Conservation (phyloP, 1,140 invertebrate genomes). For the Sarcophaga bullata region DNA sequence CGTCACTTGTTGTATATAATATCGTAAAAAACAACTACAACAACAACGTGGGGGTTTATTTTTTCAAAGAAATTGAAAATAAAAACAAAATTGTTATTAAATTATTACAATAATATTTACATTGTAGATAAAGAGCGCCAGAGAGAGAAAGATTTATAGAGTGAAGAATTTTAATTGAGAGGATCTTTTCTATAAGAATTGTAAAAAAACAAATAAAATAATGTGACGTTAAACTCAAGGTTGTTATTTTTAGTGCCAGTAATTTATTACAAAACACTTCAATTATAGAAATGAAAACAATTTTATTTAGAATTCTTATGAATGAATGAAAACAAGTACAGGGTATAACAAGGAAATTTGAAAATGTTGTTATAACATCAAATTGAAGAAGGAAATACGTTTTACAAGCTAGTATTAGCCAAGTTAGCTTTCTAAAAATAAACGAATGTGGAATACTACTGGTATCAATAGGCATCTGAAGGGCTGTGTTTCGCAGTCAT, state of each 20-base stretch:
- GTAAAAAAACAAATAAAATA: neutral
- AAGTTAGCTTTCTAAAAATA: too few relatives aligned
- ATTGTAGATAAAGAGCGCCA: neutral
- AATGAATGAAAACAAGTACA: neutral
- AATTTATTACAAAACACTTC: neutral
- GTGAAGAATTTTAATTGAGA: too few relatives aligned
- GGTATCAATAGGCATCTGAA: too few relatives aligned
- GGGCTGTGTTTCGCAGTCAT: too few relatives aligned
- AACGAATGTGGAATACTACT: too few relatives aligned
- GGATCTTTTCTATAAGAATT: neutral
- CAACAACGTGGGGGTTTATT: too few relatives aligned
- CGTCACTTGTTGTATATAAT: neutral
- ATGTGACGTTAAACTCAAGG: neutral
- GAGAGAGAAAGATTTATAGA: too few relatives aligned
- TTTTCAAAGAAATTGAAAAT: neutral
- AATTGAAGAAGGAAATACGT: too few relatives aligned
- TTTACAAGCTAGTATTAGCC: too few relatives aligned
- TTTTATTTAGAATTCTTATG: neutral
- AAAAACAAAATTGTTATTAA: neutral
- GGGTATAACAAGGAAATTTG: too few relatives aligned
- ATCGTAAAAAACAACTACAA: neutral
- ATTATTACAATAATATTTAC: conserved; percentile 22
- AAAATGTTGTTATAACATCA: too few relatives aligned
- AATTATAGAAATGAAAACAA: neutral
- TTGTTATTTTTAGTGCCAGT: neutral